phyloP scores from a whole-genome alignment of 1,140 invertebrate species.

The Diplogasteroides magnus region DNA sequence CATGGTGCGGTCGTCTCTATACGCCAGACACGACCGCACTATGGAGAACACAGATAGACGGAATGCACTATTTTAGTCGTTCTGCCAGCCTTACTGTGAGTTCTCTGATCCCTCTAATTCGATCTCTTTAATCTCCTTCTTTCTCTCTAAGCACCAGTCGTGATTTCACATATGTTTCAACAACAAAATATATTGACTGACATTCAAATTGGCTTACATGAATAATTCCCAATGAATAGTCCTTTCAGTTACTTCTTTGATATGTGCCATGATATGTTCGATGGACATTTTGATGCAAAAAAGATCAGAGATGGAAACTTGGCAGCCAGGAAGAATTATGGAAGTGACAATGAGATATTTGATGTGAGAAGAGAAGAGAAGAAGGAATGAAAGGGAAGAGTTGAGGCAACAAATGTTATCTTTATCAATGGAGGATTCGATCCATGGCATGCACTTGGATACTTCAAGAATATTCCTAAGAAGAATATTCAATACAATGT shows the following conservation, averaged over 20 bases:
- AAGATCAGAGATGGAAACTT: slow-evolving; percentile 20
- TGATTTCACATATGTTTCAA: too few relatives aligned
- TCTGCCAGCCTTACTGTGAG: neutral
- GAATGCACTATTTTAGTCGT: too few relatives aligned
- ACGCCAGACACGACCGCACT: too few relatives aligned
- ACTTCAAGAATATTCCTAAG: slow-evolving; percentile 15
- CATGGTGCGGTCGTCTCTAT: too few relatives aligned
- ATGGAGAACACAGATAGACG: too few relatives aligned
- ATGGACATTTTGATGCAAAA: slow-evolving; percentile 16
- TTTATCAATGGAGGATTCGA: slow-evolving; percentile 47
- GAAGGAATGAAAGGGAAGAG: neutral
- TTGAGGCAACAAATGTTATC: slow-evolving; percentile 46
- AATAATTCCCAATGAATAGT: too few relatives aligned
- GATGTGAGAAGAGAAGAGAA: too few relatives aligned
- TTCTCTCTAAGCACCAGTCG: too few relatives aligned
- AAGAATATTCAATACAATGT: slow-evolving; percentile 16
- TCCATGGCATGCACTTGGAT: slow-evolving; percentile 40
- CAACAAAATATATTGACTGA: too few relatives aligned
- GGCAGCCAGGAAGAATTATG: slow-evolving; percentile 23
- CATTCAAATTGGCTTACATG: too few relatives aligned
- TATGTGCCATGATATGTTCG: slow-evolving; percentile 35
- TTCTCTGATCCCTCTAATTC: neutral
- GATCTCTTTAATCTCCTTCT: neutral
- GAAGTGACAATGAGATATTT: slow-evolving; percentile 2
- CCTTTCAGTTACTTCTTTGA: slow-evolving; percentile 30